phyloP scores from a whole-genome alignment of 2,888 invertebrate species.

The Amblyjoppa proteus region DNA sequence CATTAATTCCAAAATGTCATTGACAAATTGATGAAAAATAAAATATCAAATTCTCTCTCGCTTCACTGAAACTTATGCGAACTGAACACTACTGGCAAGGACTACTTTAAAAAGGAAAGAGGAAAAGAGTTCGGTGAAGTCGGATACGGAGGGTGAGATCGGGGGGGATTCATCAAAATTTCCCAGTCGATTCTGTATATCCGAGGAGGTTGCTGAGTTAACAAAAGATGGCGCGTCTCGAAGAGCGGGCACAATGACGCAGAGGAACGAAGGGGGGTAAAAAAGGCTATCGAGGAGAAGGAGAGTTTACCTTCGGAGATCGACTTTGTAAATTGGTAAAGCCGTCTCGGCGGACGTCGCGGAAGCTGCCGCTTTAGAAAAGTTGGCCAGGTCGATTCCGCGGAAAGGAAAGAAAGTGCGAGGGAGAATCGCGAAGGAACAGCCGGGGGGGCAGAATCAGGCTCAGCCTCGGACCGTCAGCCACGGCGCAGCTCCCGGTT shows the following conservation, averaged over 20 bases:
- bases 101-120: slow-evolving; percentile 26
- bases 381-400: slow-evolving; percentile 43
- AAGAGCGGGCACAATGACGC: slow-evolving; percentile 57
- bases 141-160: background rate
- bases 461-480: background rate
- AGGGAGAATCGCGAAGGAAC: slow-evolving; percentile 49
- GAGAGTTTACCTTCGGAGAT: slow-evolving; percentile 45
- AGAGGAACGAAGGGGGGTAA: slow-evolving; percentile 20
- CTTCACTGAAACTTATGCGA: background rate
- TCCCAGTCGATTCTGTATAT: slow-evolving; percentile 57
- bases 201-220: slow-evolving; percentile 31
- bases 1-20: no score
- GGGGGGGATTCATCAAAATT: slow-evolving; percentile 58
- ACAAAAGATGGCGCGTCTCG: slow-evolving; percentile 58
- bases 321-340: slow-evolving; percentile 66
- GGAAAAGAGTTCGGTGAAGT: slow-evolving; percentile 21
- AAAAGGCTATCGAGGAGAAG: background rate
- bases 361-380: slow-evolving; percentile 46
- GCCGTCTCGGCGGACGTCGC: slow-evolving; percentile 47
- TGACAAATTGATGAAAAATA: background rate
- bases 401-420: slow-evolving; percentile 40
- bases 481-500: slow-evolving; percentile 21
- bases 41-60: background rate
- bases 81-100: background rate
- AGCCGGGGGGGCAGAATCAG: slow-evolving; percentile 3